These are phyloP conservation scores for Thrips palmi DNA, from an alignment of 1,140 invertebrate species.

Conservation along the genomic window DNA sequence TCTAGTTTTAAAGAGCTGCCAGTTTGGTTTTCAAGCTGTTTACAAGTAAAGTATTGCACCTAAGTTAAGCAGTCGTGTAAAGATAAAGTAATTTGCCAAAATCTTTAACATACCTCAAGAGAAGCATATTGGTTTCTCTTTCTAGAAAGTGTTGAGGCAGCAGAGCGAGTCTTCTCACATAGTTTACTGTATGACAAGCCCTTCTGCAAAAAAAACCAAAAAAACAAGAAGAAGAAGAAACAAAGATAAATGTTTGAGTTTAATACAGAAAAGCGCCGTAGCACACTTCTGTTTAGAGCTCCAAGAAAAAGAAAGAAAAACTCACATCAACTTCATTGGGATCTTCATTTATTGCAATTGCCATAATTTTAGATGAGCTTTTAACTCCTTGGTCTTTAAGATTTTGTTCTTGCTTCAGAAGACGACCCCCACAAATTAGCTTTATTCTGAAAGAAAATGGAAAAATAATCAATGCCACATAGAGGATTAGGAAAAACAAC, in stretches of 20 bases:
- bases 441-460: conserved; percentile 32
- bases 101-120: neutral
- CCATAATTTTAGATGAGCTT: conserved; percentile 48
- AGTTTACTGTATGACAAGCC: neutral
- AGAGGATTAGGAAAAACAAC: neutral
- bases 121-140: neutral
- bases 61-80: neutral
- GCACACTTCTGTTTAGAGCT: neutral
- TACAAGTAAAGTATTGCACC: conserved; percentile 13
- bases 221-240: neutral
- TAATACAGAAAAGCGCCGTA: conserved; percentile 11
- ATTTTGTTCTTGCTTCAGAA: conserved; percentile 31
- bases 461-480: conserved; percentile 1
- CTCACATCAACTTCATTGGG: conserved; percentile 18
- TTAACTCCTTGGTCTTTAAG: conserved; percentile 36
- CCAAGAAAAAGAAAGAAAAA: too few relatives aligned
- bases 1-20: conserved; percentile 50
- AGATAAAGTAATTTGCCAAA: conserved; percentile 2
- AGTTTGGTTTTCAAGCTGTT: conserved; percentile 55
- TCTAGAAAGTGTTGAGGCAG: too few relatives aligned
- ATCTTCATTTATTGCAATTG: conserved; percentile 31
- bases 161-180: too few relatives aligned
- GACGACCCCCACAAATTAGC: conserved; percentile 41
- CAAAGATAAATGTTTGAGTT: conserved; percentile 8
- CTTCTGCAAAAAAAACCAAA: neutral